Evolutionary conservation across 2,888 invertebrate species (phyloP).

Genomic region (Callosobruchus maculatus): DNA sequence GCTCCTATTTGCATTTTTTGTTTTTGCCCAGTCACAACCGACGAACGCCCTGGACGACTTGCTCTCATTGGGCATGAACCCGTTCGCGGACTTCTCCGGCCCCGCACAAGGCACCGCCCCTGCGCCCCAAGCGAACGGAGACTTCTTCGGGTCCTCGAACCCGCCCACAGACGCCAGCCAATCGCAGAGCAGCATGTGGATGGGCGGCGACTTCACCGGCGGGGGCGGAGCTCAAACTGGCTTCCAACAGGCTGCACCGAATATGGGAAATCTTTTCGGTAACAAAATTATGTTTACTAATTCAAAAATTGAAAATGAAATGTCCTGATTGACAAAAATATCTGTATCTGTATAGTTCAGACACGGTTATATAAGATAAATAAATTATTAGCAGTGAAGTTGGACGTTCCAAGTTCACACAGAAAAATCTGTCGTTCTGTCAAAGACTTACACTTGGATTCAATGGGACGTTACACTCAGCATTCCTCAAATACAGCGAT

Average conservation of each 20-base stretch:
- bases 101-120: slow-evolving; percentile 24
- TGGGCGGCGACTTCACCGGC: slow-evolving; percentile 33
- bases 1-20: no score
- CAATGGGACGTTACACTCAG: no score
- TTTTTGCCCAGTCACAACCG: slow-evolving; percentile 21
- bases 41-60: slow-evolving; percentile 78
- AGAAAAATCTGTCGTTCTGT: no score
- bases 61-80: slow-evolving; percentile 67
- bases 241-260: slow-evolving; percentile 16
- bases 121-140: slow-evolving; percentile 29
- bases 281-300: not conserved
- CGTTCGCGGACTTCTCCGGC: slow-evolving; percentile 75
- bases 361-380: no score
- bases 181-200: slow-evolving; percentile 35
- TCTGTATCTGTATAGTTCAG: no score
- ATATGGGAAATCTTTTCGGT: not conserved
- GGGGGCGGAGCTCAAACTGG: slow-evolving; percentile 28
- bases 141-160: slow-evolving; percentile 32
- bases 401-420: no score
- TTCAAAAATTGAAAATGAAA: no score
- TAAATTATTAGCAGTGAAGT: no score
- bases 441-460: no score
- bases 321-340: no score
- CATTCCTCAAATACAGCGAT: no score
- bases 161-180: slow-evolving; percentile 31